Conservation (phyloP, 2,113 vertebrate genomes). For the Lophius piscatorius region DNA sequence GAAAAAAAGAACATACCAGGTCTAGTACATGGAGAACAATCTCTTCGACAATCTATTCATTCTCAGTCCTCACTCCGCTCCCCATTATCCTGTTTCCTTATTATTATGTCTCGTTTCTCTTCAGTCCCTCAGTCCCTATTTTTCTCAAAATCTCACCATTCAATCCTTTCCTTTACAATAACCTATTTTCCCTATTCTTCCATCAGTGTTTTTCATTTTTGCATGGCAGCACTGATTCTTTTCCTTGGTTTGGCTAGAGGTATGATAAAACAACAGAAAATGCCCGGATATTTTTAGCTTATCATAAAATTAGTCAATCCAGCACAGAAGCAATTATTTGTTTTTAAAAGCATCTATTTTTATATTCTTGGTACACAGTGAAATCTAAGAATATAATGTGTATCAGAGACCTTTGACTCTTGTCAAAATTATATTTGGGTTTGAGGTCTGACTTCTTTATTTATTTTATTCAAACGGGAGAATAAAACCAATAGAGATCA, state of each 20-base stretch:
- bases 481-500: too few species aligned
- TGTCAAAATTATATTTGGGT: background rate
- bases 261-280: too few species aligned
- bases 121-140: background rate
- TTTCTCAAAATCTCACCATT: slow-evolving; percentile 9
- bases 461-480: too few species aligned
- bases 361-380: background rate
- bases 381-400: background rate
- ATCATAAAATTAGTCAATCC: background rate
- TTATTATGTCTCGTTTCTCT: slow-evolving; percentile 28
- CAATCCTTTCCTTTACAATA: slow-evolving; percentile 16
- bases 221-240: slow-evolving; percentile 15
- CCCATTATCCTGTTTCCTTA: slow-evolving; percentile 23
- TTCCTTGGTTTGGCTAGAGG: too few species aligned
- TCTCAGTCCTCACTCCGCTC: slow-evolving; percentile 5
- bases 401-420: background rate
- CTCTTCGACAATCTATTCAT: slow-evolving; percentile 30
- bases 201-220: slow-evolving; percentile 12
- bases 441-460: background rate
- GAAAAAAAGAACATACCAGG: slow-evolving; percentile 53
- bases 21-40: slow-evolving; percentile 40
- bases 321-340: background rate
- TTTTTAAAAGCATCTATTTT: slow-evolving; percentile 1
- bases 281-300: too few species aligned
- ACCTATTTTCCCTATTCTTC: slow-evolving; percentile 3